phyloP scores from a whole-genome alignment of 2,113 vertebrate species.

The Platichthys flesus region DNA sequence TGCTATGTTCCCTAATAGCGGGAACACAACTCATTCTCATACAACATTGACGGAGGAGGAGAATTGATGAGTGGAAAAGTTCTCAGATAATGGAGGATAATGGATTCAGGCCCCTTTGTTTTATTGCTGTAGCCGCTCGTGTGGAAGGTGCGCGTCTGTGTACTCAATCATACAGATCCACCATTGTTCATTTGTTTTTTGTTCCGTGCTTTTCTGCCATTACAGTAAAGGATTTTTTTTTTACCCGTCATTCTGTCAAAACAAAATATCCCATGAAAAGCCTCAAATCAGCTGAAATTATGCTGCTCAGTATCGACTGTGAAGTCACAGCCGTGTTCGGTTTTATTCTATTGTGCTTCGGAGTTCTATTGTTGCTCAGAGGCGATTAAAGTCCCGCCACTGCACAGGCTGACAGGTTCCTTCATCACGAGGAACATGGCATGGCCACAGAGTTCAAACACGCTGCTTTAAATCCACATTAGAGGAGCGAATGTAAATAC shows the following conservation, averaged over 20 bases:
- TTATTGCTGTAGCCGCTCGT: not conserved
- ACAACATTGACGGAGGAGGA: slow-evolving; percentile 14
- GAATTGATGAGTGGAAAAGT: slow-evolving; percentile 47
- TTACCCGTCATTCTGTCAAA: not conserved
- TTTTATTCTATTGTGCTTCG: not conserved
- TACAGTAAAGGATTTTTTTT: slow-evolving; percentile 3
- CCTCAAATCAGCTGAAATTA: not conserved
- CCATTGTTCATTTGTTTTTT: not conserved
- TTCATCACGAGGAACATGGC: not conserved
- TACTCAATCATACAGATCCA: not conserved
- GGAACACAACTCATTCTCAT: slow-evolving; percentile 38
- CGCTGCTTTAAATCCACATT: not conserved
- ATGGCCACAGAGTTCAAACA: not conserved
- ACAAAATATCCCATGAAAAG: not conserved
- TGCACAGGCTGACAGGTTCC: not conserved
- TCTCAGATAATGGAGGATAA: slow-evolving; percentile 51
- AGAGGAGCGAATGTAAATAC: not conserved
- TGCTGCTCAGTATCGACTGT: not conserved
- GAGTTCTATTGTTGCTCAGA: not conserved
- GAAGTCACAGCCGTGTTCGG: not conserved
- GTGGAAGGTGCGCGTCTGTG: slow-evolving; percentile 15
- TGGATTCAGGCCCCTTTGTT: slow-evolving; percentile 23
- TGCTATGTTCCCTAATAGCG: slow-evolving; percentile 39
- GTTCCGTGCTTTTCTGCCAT: not conserved
- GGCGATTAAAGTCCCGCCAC: not conserved